Conservation (phyloP, 2,113 vertebrate species). For the Poeciliopsis prolifica region DNA sequence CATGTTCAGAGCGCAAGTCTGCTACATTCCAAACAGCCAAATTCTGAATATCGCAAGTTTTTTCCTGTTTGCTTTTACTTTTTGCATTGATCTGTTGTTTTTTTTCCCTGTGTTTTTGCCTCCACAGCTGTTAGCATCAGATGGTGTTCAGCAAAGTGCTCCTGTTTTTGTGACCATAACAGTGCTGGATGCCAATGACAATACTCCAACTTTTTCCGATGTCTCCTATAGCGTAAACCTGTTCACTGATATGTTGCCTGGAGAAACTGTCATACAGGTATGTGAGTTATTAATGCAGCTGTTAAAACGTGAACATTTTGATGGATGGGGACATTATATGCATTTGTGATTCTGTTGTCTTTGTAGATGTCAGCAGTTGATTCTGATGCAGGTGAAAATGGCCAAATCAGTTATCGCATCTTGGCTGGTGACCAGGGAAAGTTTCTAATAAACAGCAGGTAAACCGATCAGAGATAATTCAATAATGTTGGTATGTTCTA, state of each 20-base stretch:
- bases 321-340: background rate
- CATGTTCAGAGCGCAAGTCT: background rate
- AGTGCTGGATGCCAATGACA: conserved; percentile 97
- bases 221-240: conserved; percentile 90
- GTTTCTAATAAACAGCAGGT: conserved; percentile 85
- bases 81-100: background rate
- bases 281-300: background rate
- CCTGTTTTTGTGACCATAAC: conserved; percentile 87
- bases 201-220: conserved; percentile 91
- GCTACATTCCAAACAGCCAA: too few species aligned
- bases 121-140: conserved; percentile 90
- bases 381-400: conserved; percentile 89
- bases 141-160: conserved; percentile 91
- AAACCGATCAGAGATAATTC: conserved; percentile 8
- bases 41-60: conserved; percentile 15
- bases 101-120: background rate
- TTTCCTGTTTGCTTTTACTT: background rate
- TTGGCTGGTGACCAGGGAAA: conserved; percentile 87
- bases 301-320: background rate
- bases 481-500: background rate
- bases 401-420: conserved; percentile 88
- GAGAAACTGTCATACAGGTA: conserved; percentile 88
- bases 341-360: conserved; percentile 35
- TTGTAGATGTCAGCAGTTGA: conserved; percentile 90
- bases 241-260: conserved; percentile 90